A percentile compares a stretch with the other conserved stretches of the same genome.
These are phyloP conservation scores for Poliocrania exsul DNA, from an alignment of 2,797 vertebrate genomes.

Conservation along the genomic window DNA sequence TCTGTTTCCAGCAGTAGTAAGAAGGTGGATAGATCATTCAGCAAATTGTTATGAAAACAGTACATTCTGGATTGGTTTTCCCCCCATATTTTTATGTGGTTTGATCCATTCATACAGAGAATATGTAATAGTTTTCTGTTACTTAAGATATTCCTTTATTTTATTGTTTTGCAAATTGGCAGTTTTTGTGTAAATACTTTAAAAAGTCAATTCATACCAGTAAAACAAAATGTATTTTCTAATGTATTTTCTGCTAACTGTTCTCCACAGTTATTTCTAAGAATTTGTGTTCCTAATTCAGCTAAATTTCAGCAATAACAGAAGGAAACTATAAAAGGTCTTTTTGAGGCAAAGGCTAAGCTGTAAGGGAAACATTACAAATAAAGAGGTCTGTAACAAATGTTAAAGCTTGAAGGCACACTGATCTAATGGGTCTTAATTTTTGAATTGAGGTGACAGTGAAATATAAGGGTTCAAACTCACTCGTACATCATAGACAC, in stretches of 20 bases:
- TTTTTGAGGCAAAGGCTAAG: not conserved
- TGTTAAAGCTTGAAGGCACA: not conserved
- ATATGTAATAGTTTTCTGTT: not conserved
- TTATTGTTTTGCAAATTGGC: not conserved
- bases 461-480: not conserved
- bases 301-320: not conserved
- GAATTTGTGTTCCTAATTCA: not conserved
- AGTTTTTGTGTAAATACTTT: not conserved
- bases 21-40: not conserved
- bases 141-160: not conserved
- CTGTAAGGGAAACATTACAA: not conserved
- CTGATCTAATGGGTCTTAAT: not conserved
- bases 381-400: not conserved
- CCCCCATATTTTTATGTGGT: not conserved
- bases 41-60: not conserved
- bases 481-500: not conserved
- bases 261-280: not conserved
- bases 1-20: not conserved
- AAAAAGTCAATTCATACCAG: not conserved
- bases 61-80: fast-evolving
- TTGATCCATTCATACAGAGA: not conserved
- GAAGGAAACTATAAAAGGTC: not conserved
- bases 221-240: not conserved
- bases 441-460: not conserved
- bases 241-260: not conserved